Percentiles rank a stretch among this genome's conserved stretches.
phyloP scores from a whole-genome alignment of 1,140 invertebrate genomes.

The Eufriesea mexicana region DNA sequence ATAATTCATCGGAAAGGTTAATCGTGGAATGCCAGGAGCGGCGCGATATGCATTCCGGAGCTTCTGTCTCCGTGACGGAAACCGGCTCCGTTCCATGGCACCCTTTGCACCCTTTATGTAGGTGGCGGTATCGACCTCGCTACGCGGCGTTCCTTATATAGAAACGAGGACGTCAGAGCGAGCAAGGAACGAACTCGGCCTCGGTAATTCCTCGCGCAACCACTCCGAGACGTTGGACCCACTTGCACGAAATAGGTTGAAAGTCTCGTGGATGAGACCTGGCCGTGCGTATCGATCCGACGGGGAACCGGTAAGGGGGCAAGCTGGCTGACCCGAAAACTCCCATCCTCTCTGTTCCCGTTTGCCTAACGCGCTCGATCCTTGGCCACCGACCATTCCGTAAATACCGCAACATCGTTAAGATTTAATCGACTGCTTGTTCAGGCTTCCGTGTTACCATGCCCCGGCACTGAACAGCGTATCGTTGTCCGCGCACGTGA shows the following conservation, averaged over 20 bases:
- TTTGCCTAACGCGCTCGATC: background rate
- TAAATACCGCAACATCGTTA: constrained; percentile 4
- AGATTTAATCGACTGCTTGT: constrained; percentile 4
- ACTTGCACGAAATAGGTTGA: background rate
- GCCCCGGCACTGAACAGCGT: background rate
- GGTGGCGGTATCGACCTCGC: constrained; percentile 46
- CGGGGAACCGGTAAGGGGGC: background rate
- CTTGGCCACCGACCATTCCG: background rate
- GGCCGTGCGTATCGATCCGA: too few relatives aligned
- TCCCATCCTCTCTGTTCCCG: background rate
- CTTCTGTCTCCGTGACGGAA: constrained; percentile 22
- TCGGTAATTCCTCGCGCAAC: constrained; percentile 57
- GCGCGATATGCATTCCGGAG: constrained; percentile 27
- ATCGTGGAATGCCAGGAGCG: constrained; percentile 37
- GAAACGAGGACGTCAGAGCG: constrained; percentile 49
- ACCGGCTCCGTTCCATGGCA: background rate
- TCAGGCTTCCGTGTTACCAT: too few relatives aligned
- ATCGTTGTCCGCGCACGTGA: background rate
- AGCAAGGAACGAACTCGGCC: background rate
- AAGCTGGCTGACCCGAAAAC: background rate
- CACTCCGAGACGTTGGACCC: constrained; percentile 38
- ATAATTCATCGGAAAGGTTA: constrained; percentile 54
- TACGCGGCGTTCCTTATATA: constrained; percentile 46
- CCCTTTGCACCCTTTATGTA: background rate
- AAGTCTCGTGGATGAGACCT: background rate